Conservation (phyloP, 2,113 vertebrate species). For the Hystrix cristata region DNA sequence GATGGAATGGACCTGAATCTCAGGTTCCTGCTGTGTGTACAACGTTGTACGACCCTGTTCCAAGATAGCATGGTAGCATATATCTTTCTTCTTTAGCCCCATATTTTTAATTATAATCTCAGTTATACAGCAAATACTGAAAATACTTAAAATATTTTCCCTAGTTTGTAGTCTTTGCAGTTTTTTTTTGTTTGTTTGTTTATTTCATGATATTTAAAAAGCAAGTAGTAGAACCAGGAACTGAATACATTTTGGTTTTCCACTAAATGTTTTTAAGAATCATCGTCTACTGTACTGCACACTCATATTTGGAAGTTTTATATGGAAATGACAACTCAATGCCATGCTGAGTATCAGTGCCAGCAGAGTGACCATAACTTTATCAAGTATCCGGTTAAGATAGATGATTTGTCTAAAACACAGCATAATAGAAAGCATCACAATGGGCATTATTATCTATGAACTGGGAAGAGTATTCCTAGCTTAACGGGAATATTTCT, state of each 20-base stretch:
- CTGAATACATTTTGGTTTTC: neutral
- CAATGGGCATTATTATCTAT: neutral
- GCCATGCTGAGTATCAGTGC: neutral
- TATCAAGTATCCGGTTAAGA: neutral
- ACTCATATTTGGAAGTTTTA: neutral
- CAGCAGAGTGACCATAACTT: neutral
- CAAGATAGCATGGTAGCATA: neutral
- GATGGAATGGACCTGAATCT: neutral
- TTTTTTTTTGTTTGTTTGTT: neutral
- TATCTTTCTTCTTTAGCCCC: neutral
- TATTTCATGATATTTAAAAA: neutral
- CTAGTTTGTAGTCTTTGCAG: neutral
- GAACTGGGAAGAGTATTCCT: neutral
- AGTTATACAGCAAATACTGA: neutral
- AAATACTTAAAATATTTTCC: neutral
- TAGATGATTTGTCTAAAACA: neutral
- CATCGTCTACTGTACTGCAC: neutral
- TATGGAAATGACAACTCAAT: neutral
- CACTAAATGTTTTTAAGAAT: neutral
- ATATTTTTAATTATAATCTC: neutral
- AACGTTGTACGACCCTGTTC: neutral
- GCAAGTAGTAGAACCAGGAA: neutral
- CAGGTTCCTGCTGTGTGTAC: too few species aligned
- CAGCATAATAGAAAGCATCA: neutral
- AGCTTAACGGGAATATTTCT: neutral